These are phyloP conservation scores for Pollenia griseotomentosa DNA, from an alignment of 2,888 invertebrate species.

Conservation along the genomic window DNA sequence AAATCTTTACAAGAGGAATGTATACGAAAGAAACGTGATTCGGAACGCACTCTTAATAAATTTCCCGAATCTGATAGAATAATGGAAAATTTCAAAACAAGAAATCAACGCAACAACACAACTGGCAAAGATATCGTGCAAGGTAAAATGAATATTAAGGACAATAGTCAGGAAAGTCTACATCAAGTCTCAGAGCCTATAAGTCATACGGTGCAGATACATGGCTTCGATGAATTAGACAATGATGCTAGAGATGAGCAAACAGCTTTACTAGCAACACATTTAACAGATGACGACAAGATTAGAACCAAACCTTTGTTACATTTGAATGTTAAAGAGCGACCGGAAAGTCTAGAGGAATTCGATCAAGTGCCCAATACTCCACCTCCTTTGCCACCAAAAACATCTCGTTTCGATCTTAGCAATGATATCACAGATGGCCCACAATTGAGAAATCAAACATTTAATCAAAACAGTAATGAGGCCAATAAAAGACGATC, in stretches of 20 bases:
- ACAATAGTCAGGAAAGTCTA: constrained; percentile 25
- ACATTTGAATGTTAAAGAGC: not conserved
- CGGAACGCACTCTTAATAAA: constrained; percentile 78
- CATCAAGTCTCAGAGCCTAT: constrained; percentile 30
- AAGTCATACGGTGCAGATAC: constrained; percentile 75
- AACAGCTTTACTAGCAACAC: constrained; percentile 73
- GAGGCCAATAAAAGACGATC: constrained; percentile 74
- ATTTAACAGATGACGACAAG: constrained; percentile 81
- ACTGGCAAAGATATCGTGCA: not conserved
- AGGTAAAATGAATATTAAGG: not conserved
- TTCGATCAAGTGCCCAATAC: constrained; percentile 84
- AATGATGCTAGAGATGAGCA: constrained; percentile 78
- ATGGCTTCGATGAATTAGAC: constrained; percentile 79
- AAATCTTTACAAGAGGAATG: constrained; percentile 77
- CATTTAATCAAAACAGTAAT: constrained; percentile 67
- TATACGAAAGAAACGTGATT: constrained; percentile 77
- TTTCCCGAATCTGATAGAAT: constrained; percentile 83
- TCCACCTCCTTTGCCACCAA: constrained; percentile 85
- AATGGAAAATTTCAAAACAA: constrained; percentile 80
- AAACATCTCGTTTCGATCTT: not conserved
- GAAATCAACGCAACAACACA: constrained; percentile 40
- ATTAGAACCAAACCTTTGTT: constrained; percentile 75
- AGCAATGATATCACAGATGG: not conserved
- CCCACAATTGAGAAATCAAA: constrained; percentile 75
- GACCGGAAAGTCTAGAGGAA: constrained; percentile 73